Evolutionary conservation across 2,797 vertebrate genomes (phyloP).

Genomic region (Hoplostethus mediterraneus): DNA sequence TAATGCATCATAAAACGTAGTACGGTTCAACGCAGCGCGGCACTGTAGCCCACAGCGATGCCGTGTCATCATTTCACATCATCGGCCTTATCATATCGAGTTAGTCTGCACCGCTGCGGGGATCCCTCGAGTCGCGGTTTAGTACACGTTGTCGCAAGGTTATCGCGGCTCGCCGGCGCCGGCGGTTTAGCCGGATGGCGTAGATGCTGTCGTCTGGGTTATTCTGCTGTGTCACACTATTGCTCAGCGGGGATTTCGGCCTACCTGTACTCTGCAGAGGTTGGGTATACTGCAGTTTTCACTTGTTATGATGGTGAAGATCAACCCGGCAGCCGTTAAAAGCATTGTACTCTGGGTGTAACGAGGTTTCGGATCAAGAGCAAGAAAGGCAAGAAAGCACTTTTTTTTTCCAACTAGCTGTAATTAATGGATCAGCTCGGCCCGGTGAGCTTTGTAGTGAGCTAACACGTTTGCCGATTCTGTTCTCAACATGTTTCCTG

Average conservation of each 20-base stretch:
- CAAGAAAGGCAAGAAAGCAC: slow-evolving; percentile 18
- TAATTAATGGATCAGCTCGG: slow-evolving; percentile 30
- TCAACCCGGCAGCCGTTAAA: slow-evolving; percentile 25
- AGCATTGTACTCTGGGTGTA: slow-evolving; percentile 35
- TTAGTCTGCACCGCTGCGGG: slow-evolving; percentile 11
- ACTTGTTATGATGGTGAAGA: too few relatives aligned
- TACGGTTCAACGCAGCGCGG: slow-evolving; percentile 40
- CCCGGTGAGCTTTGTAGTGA: slow-evolving; percentile 36
- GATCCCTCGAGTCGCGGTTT: slow-evolving; percentile 20
- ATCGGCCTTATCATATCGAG: slow-evolving; percentile 29
- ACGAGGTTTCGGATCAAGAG: slow-evolving; percentile 51
- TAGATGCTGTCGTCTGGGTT: slow-evolving; percentile 43
- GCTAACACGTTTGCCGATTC: background rate
- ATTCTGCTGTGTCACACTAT: slow-evolving; percentile 56
- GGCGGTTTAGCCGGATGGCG: slow-evolving; percentile 49
- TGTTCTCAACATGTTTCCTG: slow-evolving; percentile 30
- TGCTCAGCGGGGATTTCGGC: slow-evolving; percentile 44
- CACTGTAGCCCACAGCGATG: slow-evolving; percentile 40
- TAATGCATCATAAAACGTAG: slow-evolving; percentile 54
- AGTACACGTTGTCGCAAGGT: slow-evolving; percentile 46
- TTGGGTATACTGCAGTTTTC: slow-evolving; percentile 19
- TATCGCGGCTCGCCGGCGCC: slow-evolving; percentile 42
- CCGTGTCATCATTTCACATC: slow-evolving; percentile 41
- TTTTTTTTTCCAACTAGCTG: slow-evolving; percentile 13
- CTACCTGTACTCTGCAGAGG: slow-evolving; percentile 17